phyloP scores from a whole-genome alignment of 2,113 vertebrate species.

The Artemisiospiza belli region DNA sequence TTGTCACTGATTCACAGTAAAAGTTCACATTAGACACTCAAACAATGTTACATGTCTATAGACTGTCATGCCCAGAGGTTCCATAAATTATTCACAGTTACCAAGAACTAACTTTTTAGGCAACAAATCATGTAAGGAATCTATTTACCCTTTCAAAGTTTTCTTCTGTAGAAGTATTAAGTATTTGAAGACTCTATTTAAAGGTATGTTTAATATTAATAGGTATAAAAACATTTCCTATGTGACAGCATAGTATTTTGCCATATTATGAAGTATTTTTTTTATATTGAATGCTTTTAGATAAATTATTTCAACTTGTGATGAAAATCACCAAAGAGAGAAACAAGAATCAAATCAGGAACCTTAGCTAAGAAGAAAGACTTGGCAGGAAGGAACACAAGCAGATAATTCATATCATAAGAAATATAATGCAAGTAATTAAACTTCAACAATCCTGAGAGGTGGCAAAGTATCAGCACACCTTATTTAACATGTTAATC shows the following conservation, averaged over 20 bases:
- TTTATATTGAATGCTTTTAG: not conserved
- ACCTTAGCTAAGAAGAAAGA: not conserved
- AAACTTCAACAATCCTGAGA: not conserved
- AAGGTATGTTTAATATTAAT: not conserved
- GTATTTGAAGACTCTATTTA: not conserved
- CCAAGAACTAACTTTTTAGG: not conserved
- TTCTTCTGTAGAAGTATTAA: not conserved
- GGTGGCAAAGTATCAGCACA: not conserved
- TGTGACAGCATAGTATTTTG: not conserved
- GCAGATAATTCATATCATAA: not conserved
- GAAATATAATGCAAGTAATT: not conserved
- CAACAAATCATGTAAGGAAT: not conserved
- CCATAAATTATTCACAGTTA: not conserved
- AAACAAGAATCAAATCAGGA: conserved; percentile 4
- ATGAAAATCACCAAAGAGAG: not conserved
- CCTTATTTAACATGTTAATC: not conserved
- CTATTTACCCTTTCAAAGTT: not conserved
- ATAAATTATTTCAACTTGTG: not conserved
- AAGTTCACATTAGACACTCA: not conserved
- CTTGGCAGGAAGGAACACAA: not conserved
- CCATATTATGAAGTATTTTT: not conserved
- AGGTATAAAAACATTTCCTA: not conserved
- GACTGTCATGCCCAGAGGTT: not conserved
- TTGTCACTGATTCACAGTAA: not conserved
- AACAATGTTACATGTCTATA: not conserved